Evolutionary conservation across 2,797 vertebrate species (phyloP), one percentile per base, ranked within the genome.

Genomic region (Sylvilagus floridanus): DNA sequence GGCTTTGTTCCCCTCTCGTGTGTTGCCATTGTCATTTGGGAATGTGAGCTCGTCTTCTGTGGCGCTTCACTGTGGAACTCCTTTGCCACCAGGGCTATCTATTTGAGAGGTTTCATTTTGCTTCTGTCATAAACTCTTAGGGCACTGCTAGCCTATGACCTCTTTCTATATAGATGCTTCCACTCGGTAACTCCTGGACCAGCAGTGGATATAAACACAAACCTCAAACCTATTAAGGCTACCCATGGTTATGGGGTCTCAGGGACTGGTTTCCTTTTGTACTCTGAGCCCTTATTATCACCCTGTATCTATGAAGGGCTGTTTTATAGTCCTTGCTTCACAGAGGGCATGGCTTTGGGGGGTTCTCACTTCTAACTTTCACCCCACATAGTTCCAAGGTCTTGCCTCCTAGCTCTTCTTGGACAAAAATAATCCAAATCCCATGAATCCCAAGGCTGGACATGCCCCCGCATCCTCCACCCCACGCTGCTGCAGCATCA

Each of bases 141-240:
- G 26, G 7, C 11, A 62, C 76, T 79, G 30, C 14, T 4, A 90
- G 12, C 78, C 60, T 69, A 42, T 78, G 52, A 77, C 76, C 30
- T 50, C 35, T 76, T 92, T 77, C 91, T 87, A n/a, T 42, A 84
- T 3, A 28, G 65, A 88, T 57, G 47, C 28, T 93, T 90, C 62
- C 57, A 52, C n/a, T 73, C 76, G 62, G 60, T 94, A 87, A 85
- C 73, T 90, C 68, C 68, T 77, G 17, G 21, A 35, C 24, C 13
- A 92, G 72, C 52, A 91, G 26, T 26, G 63, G 75, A 9, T 37
- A 16, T 17, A 84, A 60, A 65, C 35, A 94, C n/a, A 92, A 86
- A 88, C 82, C 47, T 86, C 73, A 82, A 88, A 69, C 12, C 8
- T 35, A 68, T 77, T 62, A 84, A 92, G 37, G 75, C 47, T 32